Evolutionary conservation across 2,113 vertebrate species (phyloP).

Genomic region (Meriones unguiculatus): DNA sequence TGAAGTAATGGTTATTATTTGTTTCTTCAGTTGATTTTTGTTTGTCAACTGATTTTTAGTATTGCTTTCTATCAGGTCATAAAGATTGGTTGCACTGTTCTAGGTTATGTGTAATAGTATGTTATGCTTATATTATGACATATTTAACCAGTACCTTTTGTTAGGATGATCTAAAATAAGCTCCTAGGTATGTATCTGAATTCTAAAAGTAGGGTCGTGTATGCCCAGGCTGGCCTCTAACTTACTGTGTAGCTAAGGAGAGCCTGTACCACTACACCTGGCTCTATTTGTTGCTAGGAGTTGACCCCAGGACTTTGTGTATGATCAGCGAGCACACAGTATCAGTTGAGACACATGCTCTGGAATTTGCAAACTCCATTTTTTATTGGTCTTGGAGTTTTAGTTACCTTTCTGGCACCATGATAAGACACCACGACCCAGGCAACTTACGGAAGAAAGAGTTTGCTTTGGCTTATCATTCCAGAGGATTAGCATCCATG

Average conservation of each 20-base stretch:
- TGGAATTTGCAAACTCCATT: not conserved
- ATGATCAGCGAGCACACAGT: too few species aligned
- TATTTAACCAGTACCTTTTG: constrained; percentile 18
- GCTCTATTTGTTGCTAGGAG: not conserved
- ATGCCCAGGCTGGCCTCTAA: not conserved
- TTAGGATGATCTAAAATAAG: not conserved
- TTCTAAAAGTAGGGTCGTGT: not conserved
- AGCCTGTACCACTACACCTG: not conserved
- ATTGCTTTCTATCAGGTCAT: constrained; percentile 3
- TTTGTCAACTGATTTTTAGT: not conserved
- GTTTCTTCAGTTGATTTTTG: not conserved
- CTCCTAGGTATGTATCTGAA: not conserved
- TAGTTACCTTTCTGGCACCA: not conserved
- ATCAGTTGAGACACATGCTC: not conserved
- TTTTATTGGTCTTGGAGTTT: not conserved
- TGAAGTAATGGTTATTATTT: not conserved
- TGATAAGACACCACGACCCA: not conserved
- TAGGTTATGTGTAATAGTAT: not conserved
- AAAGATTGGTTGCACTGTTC: constrained; percentile 8
- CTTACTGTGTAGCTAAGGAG: not conserved
- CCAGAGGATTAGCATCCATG: not conserved
- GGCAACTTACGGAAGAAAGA: not conserved
- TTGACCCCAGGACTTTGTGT: not conserved
- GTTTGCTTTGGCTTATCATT: not conserved
- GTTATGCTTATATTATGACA: not conserved